phyloP scores from a whole-genome alignment of 2,113 vertebrate genomes.

The Sitta europaea region DNA sequence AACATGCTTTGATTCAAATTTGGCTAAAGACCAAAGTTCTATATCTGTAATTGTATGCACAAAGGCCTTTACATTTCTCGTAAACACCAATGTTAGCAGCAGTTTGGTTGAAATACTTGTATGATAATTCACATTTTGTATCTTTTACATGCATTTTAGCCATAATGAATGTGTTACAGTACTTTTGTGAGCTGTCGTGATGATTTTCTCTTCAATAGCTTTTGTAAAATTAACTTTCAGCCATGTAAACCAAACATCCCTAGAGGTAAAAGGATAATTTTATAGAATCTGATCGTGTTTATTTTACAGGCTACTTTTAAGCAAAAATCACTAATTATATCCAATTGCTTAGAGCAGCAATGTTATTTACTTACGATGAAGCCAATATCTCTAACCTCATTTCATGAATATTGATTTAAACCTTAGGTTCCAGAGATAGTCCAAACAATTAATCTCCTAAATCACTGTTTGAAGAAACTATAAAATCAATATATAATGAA shows the following conservation, averaged over 20 bases:
- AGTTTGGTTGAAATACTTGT: background rate
- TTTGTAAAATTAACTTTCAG: slow-evolving; percentile 38
- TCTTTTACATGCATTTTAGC: background rate
- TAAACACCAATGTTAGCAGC: background rate
- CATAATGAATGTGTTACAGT: background rate
- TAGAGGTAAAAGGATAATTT: slow-evolving; percentile 35
- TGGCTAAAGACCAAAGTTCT: background rate
- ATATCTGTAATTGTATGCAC: background rate
- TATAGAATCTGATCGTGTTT: slow-evolving; percentile 24
- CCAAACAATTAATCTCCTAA: slow-evolving; percentile 63
- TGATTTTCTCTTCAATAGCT: background rate
- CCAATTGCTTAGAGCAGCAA: slow-evolving; percentile 59
- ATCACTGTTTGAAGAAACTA: slow-evolving; percentile 65
- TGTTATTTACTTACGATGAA: slow-evolving; percentile 65
- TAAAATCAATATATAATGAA: slow-evolving; percentile 67
- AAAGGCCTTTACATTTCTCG: background rate
- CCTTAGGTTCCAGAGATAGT: slow-evolving; percentile 50
- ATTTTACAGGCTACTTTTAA: slow-evolving; percentile 59
- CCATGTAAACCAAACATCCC: slow-evolving; percentile 1
- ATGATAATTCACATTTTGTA: background rate
- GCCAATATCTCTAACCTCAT: slow-evolving; percentile 62
- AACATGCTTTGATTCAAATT: background rate
- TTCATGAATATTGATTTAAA: slow-evolving; percentile 71
- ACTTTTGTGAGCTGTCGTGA: background rate
- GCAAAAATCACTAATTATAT: slow-evolving; percentile 62